Base-by-base conservation (phyloP, 2,113 vertebrate genomes). In the Cyprinodon variegatus region DNA sequence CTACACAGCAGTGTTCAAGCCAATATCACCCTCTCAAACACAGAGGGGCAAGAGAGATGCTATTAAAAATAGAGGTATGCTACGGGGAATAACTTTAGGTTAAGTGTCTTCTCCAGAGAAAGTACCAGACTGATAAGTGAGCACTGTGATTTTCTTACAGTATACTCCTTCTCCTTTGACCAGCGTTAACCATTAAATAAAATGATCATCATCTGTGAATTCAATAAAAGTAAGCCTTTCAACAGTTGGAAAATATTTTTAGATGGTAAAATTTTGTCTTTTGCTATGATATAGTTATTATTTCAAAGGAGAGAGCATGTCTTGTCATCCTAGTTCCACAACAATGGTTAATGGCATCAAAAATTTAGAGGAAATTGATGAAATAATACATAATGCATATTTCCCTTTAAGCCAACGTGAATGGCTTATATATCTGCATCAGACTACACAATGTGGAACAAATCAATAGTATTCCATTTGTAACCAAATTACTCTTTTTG, bases 391-490 rank as follows among this genome's bases (percentile, higher is more conserved):
- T 79, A 86, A 89, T 76, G 72, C 40, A 39, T 79, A 64, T 74
- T 76, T 73, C 79, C 64, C 70, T 77, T 68, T 62, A 76, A 72
- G 61, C 38, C 70, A 75, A 46, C 67, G 61, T 22, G 62, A 59
- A 68, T 43, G 68, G 70, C 81, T 84, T 76, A 78, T 83, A 72
- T 81, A 83, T 91, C 76, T 87, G 78, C 71, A 82, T 85, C 79
- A 86, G 75, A 83, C 82, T 83, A 86, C 81, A 87, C 86, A 83
- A 83, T 71, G 83, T 85, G 83, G 83, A 89, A 87, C 88, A 81
- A 90, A 92, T 92, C 89, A 84, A 91, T 91, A 90, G 71, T 73
- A 79, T 90, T 90, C 82, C 78, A 89, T 90, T 86, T 86, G 84
- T 78, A 88, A 89, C 75, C 76, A 83, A 86, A 89, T 90, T 90